Evolutionary conservation across 2,797 vertebrate species (phyloP).

Genomic region (Sebastes iracundus): DNA sequence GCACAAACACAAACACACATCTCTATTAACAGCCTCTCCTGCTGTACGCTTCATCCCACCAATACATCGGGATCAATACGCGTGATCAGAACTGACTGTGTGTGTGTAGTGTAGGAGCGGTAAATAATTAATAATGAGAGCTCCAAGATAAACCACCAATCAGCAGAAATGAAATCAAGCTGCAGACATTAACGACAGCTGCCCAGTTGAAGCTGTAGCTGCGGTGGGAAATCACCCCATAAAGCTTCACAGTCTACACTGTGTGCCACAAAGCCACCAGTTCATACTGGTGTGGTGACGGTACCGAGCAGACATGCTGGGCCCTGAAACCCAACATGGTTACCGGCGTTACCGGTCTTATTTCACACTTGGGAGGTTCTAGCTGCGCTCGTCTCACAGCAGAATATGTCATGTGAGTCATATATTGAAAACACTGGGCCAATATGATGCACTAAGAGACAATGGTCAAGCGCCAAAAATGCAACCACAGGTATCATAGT

Average conservation of each 20-base stretch:
- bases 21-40: not conserved
- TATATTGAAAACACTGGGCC: not conserved
- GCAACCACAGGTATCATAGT: not conserved
- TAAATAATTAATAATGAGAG: not conserved
- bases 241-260: not conserved
- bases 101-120: not conserved
- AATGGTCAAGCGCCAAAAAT: too few species aligned
- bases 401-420: conserved; percentile 6
- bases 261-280: not conserved
- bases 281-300: not conserved
- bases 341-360: not conserved
- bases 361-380: conserved; percentile 24
- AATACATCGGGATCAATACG: not conserved
- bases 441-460: too few species aligned
- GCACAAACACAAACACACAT: not conserved
- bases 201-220: not conserved
- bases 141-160: not conserved
- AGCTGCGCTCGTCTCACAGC: conserved; percentile 2
- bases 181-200: not conserved
- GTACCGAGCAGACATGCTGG: not conserved
- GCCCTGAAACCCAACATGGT: not conserved
- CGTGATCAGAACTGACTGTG: conserved; percentile 2
- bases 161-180: not conserved
- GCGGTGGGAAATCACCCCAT: not conserved
- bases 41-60: not conserved